These are phyloP conservation scores for Troides oblongomaculatus DNA, from an alignment of 2,888 invertebrate species.

Conservation along the genomic window DNA sequence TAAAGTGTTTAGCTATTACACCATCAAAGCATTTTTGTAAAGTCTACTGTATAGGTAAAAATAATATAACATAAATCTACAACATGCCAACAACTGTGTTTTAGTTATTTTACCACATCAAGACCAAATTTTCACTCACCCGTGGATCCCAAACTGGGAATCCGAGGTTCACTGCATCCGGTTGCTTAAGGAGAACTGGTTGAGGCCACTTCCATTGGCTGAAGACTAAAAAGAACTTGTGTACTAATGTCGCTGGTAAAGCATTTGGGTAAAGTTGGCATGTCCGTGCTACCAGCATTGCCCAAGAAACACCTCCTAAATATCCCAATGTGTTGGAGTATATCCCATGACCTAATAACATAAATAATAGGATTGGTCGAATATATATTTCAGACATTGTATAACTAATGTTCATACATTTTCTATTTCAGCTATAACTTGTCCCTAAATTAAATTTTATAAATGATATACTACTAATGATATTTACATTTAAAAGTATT, in stretches of 20 bases:
- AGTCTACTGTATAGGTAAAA: no score
- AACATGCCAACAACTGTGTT: no score
- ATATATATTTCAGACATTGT: neutral
- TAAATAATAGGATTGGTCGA: neutral
- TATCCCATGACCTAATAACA: conserved; percentile 89
- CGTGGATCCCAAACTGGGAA: conserved; percentile 99
- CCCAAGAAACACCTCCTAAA: conserved; percentile 99
- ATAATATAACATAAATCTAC: no score
- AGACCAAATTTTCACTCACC: conserved; percentile 70
- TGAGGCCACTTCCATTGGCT: conserved; percentile 99
- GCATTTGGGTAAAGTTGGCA: conserved; percentile 99
- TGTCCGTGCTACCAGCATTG: conserved; percentile 98
- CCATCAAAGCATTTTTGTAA: no score
- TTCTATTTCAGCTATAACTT: no score
- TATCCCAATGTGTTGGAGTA: conserved; percentile 99
- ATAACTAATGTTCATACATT: no score
- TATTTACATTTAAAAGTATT: neutral
- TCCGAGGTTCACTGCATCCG: conserved; percentile 91
- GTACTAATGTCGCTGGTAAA: conserved; percentile 94
- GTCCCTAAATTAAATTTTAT: no score
- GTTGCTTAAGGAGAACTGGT: conserved; percentile 96
- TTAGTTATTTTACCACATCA: no score
- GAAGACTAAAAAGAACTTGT: conserved; percentile 99
- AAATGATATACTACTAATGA: no score
- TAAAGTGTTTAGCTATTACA: no score